Conservation (phyloP, 2,797 vertebrate species). For the Lagodon rhomboides region DNA sequence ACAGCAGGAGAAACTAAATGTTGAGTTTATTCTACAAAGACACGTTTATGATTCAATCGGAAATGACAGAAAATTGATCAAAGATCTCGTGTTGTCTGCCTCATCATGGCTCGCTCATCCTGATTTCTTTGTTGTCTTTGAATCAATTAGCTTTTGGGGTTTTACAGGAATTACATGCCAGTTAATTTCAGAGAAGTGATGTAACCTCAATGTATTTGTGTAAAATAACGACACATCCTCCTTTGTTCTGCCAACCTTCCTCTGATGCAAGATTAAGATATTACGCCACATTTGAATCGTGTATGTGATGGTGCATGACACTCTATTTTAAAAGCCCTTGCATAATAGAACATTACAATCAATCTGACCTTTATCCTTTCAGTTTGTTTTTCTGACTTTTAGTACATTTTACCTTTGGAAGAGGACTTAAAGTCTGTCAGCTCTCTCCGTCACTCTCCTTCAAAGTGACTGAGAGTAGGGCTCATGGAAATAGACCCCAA, state of each 20-base stretch:
- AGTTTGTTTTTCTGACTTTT: no score
- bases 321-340: no score
- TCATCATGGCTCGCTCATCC: background rate
- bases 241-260: background rate
- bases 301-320: no score
- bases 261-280: constrained; percentile 1
- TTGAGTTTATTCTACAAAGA: background rate
- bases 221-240: background rate
- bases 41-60: background rate
- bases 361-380: no score
- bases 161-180: background rate
- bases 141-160: background rate
- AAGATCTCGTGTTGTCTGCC: background rate
- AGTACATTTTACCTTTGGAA: no score
- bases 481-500: no score
- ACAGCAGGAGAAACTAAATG: background rate
- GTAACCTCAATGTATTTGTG: background rate
- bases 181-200: background rate
- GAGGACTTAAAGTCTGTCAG: no score
- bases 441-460: no score
- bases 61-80: background rate
- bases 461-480: no score
- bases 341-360: no score
- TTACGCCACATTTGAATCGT: no score
- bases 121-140: background rate